These are phyloP conservation scores for Stenodema calcarata DNA, from an alignment of 2,888 invertebrate species.

Conservation along the genomic window DNA sequence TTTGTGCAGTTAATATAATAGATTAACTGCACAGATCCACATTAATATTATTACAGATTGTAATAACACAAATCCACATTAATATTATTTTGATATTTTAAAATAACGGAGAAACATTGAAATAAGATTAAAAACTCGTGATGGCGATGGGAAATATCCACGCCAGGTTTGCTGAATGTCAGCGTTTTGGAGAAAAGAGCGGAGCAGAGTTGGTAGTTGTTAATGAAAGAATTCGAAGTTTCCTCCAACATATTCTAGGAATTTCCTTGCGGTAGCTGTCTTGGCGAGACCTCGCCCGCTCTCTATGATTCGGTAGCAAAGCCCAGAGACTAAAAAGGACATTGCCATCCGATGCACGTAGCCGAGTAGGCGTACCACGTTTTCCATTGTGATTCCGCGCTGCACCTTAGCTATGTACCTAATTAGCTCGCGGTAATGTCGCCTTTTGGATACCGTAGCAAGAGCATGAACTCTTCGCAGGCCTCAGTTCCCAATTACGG, in stretches of 20 bases:
- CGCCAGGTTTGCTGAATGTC: too few species aligned
- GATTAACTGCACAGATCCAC: too few species aligned
- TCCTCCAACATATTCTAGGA: not conserved
- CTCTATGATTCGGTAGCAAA: conserved; percentile 30
- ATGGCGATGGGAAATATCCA: too few species aligned
- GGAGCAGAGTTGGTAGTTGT: not conserved
- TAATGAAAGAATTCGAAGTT: not conserved
- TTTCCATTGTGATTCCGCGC: conserved; percentile 39
- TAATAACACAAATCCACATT: too few species aligned
- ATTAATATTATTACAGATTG: too few species aligned
- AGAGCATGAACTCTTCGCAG: not conserved
- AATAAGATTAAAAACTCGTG: too few species aligned
- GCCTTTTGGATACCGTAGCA: conserved; percentile 36
- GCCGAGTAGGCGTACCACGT: conserved; percentile 29
- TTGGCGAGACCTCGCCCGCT: not conserved
- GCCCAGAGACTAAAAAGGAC: not conserved
- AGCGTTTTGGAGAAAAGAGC: too few species aligned
- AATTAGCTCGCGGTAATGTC: conserved; percentile 40
- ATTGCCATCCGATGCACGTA: conserved; percentile 30
- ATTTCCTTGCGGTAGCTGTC: not conserved
- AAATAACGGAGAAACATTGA: too few species aligned
- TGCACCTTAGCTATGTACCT: conserved; percentile 6
- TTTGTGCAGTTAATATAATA: too few species aligned
- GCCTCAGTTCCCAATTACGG: conserved; percentile 14
- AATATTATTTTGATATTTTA: too few species aligned